phyloP scores from a whole-genome alignment of 2,113 vertebrate species.

The Sander vitreus region DNA sequence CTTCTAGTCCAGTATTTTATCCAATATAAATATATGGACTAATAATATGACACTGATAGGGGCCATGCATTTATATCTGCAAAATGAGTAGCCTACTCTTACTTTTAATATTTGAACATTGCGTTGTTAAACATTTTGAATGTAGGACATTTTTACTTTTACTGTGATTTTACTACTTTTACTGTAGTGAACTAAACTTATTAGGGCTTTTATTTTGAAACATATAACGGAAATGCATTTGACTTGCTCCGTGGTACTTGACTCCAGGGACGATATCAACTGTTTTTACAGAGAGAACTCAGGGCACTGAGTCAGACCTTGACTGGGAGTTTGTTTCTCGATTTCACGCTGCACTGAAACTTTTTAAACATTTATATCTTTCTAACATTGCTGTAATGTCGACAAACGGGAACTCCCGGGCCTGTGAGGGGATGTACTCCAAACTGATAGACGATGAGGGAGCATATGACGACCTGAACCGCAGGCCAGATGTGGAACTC shows the following conservation, averaged over 20 bases:
- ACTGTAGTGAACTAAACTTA: too few relatives aligned
- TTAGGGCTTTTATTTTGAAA: constrained; percentile 21
- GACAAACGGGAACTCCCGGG: neutral
- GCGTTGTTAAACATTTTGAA: neutral
- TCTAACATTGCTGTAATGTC: constrained; percentile 26
- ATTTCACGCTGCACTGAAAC: neutral
- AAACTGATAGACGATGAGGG: constrained; percentile 66
- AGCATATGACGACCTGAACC: neutral
- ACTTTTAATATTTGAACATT: neutral
- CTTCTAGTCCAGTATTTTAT: neutral
- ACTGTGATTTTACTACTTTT: neutral
- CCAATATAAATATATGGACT: neutral
- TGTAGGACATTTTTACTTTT: neutral
- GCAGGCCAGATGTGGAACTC: constrained; percentile 41
- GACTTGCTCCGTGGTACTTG: rapidly evolving
- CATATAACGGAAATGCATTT: rapidly evolving
- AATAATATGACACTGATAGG: neutral
- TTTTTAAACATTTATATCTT: neutral
- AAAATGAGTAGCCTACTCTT: neutral
- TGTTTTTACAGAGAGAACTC: neutral
- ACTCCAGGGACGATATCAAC: neutral
- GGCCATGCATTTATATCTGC: neutral
- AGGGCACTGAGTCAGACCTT: rapidly evolving
- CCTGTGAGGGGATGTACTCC: constrained; percentile 65
- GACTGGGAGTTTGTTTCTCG: neutral